Base-by-base conservation (phyloP, 2,113 vertebrate species). In the Dunckerocampus dactyliophorus region DNA sequence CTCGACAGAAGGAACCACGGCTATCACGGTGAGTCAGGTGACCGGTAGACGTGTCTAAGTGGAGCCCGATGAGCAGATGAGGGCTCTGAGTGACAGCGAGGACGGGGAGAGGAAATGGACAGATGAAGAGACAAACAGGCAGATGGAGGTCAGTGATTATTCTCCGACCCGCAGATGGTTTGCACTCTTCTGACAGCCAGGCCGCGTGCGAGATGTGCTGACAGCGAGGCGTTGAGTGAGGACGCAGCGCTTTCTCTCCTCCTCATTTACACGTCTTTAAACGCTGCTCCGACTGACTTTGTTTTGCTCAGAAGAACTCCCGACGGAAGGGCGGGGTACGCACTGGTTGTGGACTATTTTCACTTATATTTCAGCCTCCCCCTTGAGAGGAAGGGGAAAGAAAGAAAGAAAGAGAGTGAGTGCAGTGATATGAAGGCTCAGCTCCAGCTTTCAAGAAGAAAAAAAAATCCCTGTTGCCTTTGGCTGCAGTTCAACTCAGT, bases 61-160 rank as follows among this genome's bases (percentile, higher is more conserved):
- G 31, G 31, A 34, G 4, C 31, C 31, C 31, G 31, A 34, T 34
- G 31, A 52, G 13, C 34, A 45, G 6, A 2, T 4, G 8, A 34
- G 31, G 31, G 31, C 31, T 34, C 31, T 34, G 31, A 31, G 46
- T 16, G 65, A 49, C 34, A 19, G 37, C 31, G 10, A 55, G 47
- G 47, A 54, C 48, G 59, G 63, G 45, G 34, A 37, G 48, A 47
- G 57, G 24, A 46, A 61, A 53, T 12, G 31, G 59, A 67, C 61
- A 50, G 61, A 72, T 54, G 48, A 62, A 67, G 9, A n/a, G 66
- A 71, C 15, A 6, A 46, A 57, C 59, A 52, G 62, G 28, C 75
- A 74, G 71, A 81, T 72, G 69, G 76, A 80, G 72, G 61, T 50
- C n/a, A 53, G 48, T 28, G 54, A 81, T 80, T 73, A 67, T 72